Conservation (phyloP, 2,797 vertebrate genomes). For the Amblyopsis hoosieri region DNA sequence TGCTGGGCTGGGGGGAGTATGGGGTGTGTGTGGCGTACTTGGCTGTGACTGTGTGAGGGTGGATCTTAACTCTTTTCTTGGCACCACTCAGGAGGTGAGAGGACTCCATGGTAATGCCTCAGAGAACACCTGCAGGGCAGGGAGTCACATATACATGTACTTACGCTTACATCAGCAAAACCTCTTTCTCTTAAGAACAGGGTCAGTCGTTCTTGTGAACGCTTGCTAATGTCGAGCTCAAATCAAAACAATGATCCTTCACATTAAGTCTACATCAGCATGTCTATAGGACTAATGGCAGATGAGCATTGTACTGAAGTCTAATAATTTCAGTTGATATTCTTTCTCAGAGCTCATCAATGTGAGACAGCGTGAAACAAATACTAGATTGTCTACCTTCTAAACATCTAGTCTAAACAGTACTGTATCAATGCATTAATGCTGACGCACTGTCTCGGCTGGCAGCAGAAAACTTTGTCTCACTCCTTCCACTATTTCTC, state of each 20-base stretch:
- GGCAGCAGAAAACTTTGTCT: neutral
- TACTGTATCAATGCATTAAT: no score
- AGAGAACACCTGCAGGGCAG: conserved; percentile 50
- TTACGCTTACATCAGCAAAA: conserved; percentile 3
- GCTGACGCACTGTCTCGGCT: no score
- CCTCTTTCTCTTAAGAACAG: conserved; percentile 2
- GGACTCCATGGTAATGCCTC: conserved; percentile 70
- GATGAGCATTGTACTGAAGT: conserved; percentile 11
- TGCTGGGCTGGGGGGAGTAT: conserved; percentile 87
- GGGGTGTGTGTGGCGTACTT: conserved; percentile 86
- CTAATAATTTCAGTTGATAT: no score
- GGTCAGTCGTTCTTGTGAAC: no score
- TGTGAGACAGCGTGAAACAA: no score
- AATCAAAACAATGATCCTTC: no score
- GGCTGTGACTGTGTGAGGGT: conserved; percentile 92
- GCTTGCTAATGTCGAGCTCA: no score
- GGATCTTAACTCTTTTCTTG: conserved; percentile 96
- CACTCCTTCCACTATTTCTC: neutral
- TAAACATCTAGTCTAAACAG: no score
- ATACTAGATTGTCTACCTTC: no score
- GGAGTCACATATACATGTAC: conserved; percentile 19
- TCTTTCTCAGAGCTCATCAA: no score
- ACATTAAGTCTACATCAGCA: conserved; percentile 12
- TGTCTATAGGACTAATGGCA: conserved; percentile 12
- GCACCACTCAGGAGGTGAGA: conserved; percentile 82